These are phyloP conservation scores for Atractosteus spatula DNA, from an alignment of 2,113 vertebrate genomes.

Conservation along the genomic window DNA sequence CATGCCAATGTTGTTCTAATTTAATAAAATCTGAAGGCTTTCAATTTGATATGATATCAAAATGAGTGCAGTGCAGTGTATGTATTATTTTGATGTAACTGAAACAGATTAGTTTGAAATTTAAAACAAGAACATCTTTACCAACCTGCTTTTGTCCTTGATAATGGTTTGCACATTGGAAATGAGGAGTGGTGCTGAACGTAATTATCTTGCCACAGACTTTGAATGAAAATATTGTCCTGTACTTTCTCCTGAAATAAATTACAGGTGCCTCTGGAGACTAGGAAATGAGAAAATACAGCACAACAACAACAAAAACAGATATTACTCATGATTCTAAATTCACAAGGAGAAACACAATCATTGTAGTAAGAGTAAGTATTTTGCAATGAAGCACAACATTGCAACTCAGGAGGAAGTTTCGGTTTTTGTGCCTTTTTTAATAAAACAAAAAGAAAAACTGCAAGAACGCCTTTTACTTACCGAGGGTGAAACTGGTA, in stretches of 20 bases:
- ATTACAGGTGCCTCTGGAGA: conserved; percentile 39
- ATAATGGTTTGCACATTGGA: not conserved
- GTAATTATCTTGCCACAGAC: conserved; percentile 20
- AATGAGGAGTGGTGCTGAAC: not conserved
- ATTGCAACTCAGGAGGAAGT: no score
- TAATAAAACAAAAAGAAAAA: not conserved
- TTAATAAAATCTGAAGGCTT: no score
- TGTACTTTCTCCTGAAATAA: conserved; percentile 24
- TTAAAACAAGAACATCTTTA: not conserved
- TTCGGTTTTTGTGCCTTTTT: no score
- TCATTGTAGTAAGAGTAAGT: no score
- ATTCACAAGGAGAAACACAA: no score
- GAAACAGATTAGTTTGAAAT: no score
- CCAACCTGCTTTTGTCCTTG: conserved; percentile 10
- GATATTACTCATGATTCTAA: no score
- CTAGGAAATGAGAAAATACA: conserved; percentile 33
- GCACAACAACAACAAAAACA: not conserved
- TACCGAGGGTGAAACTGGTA: not conserved
- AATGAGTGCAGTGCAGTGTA: no score
- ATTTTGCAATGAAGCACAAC: no score
- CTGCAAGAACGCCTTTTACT: conserved; percentile 6
- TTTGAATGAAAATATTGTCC: conserved; percentile 25
- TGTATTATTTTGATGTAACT: no score
- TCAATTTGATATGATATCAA: no score
- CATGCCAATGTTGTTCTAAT: no score